Percentiles rank a stretch among this genome's conserved stretches.
Evolutionary conservation across 2,797 vertebrate species (phyloP).

Genomic region (Sciaenops ocellatus): DNA sequence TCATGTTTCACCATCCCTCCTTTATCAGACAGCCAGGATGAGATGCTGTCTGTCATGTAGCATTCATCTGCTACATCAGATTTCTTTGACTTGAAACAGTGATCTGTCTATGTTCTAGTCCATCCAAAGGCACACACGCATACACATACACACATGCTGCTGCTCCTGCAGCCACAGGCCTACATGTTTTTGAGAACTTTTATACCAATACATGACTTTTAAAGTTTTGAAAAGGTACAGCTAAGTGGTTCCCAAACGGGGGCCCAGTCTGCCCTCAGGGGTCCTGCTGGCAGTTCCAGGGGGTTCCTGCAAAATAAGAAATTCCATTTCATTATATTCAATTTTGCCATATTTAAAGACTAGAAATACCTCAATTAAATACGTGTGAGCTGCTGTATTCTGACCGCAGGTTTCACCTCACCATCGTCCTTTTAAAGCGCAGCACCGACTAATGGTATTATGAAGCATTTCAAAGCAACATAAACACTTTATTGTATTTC

Average conservation of each 20-base stretch:
- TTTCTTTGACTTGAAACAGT: conserved; percentile 15
- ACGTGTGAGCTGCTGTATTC: background rate
- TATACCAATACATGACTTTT: conserved; percentile 26
- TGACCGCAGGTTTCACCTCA: background rate
- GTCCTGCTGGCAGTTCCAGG: conserved; percentile 38
- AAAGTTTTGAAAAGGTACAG: conserved; percentile 28
- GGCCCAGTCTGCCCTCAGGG: conserved; percentile 40
- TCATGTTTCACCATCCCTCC: conserved; percentile 54
- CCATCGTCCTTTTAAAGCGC: background rate
- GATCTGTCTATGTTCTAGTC: conserved; percentile 33
- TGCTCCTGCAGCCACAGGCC: conserved; percentile 15
- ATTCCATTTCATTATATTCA: conserved; percentile 17
- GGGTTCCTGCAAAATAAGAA: conserved; percentile 16
- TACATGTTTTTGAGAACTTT: conserved; percentile 14
- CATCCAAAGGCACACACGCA: background rate
- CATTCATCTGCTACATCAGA: conserved; percentile 45
- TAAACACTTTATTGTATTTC: conserved; percentile 12
- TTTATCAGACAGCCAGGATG: conserved; percentile 56
- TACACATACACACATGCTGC: background rate
- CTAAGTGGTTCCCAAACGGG: conserved; percentile 49
- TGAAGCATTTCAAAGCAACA: conserved; percentile 2
- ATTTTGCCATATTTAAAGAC: conserved; percentile 1
- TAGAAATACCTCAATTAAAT: conserved; percentile 15
- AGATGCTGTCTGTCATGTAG: conserved; percentile 55
- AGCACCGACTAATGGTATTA: background rate